A percentile compares a stretch with the other conserved stretches of the same genome.
Conservation (phyloP, 1,140 invertebrate species). For the Camponotus pennsylvanicus region DNA sequence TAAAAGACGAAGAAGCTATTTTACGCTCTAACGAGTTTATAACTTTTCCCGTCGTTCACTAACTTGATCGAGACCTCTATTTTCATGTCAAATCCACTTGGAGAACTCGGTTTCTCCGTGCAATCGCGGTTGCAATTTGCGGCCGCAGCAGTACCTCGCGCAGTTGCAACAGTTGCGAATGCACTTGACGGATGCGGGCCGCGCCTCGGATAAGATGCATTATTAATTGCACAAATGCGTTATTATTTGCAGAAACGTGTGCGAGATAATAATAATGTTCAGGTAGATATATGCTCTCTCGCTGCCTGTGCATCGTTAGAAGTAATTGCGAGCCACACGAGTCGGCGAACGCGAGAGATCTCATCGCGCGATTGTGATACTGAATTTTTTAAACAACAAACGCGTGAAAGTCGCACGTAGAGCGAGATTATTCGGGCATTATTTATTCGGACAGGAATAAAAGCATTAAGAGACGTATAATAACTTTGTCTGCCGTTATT, state of each 20-base stretch:
- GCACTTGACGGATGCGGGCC: slow-evolving; percentile 20
- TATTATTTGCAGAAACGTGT: slow-evolving; percentile 18
- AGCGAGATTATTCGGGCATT: slow-evolving; percentile 27
- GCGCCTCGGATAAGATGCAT: slow-evolving; percentile 20
- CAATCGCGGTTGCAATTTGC: slow-evolving; percentile 39
- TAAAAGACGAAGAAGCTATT: not conserved
- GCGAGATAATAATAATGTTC: not conserved
- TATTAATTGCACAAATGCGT: slow-evolving; percentile 39
- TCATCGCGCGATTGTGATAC: slow-evolving; percentile 30
- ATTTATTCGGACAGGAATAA: slow-evolving; percentile 20
- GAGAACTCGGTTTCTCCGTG: slow-evolving; percentile 30
- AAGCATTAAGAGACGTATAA: not conserved
- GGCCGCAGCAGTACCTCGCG: slow-evolving; percentile 4
- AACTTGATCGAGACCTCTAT: slow-evolving; percentile 28
- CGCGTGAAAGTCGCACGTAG: slow-evolving; percentile 43
- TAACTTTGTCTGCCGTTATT: not conserved
- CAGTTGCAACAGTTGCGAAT: not conserved
- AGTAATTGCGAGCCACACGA: slow-evolving; percentile 31
- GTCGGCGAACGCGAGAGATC: slow-evolving; percentile 25
- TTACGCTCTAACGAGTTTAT: slow-evolving; percentile 9
- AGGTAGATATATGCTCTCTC: not conserved
- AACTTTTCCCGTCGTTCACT: slow-evolving; percentile 25
- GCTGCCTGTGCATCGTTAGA: slow-evolving; percentile 18
- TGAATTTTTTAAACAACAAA: slow-evolving; percentile 20
- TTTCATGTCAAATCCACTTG: not conserved